Percentiles rank a stretch among this genome's conserved stretches.
Evolutionary conservation across 2,797 vertebrate genomes (phyloP).

Genomic region (Pitangus sulphuratus): DNA sequence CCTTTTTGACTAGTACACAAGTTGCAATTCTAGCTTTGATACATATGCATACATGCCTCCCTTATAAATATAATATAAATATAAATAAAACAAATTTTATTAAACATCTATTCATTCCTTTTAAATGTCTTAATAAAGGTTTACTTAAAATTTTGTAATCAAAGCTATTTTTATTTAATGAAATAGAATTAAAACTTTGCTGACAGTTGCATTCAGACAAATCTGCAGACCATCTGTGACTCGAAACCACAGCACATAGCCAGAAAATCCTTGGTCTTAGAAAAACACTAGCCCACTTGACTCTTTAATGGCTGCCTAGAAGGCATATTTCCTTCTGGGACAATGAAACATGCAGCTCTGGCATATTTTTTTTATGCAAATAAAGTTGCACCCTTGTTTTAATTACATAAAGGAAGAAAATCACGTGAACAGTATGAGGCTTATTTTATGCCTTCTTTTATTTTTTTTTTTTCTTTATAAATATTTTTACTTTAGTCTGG

Average conservation of each 20-base stretch:
- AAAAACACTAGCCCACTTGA: not conserved
- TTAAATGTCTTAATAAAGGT: not conserved
- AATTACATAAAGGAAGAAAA: not conserved
- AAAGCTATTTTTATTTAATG: conserved; percentile 11
- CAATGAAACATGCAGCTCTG: not conserved
- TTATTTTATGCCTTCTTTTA: not conserved
- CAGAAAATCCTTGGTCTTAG: not conserved
- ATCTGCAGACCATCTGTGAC: conserved; percentile 52
- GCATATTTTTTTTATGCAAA: not conserved
- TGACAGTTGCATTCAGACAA: not conserved
- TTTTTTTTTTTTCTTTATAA: not conserved
- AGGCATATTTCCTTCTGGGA: not conserved
- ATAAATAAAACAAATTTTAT: not conserved
- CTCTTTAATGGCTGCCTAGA: not conserved
- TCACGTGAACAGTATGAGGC: fast-evolving
- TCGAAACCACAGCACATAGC: not conserved
- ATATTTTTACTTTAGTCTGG: not conserved
- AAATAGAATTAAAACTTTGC: not conserved
- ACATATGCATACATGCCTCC: fast-evolving
- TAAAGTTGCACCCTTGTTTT: not conserved
- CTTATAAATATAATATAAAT: not conserved
- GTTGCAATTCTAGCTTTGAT: not conserved
- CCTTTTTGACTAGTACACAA: not conserved
- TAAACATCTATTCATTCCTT: not conserved
- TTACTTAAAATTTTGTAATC: not conserved